Evolutionary conservation across 1,140 invertebrate species (phyloP).

Genomic region (Megalonaias nervosa): DNA sequence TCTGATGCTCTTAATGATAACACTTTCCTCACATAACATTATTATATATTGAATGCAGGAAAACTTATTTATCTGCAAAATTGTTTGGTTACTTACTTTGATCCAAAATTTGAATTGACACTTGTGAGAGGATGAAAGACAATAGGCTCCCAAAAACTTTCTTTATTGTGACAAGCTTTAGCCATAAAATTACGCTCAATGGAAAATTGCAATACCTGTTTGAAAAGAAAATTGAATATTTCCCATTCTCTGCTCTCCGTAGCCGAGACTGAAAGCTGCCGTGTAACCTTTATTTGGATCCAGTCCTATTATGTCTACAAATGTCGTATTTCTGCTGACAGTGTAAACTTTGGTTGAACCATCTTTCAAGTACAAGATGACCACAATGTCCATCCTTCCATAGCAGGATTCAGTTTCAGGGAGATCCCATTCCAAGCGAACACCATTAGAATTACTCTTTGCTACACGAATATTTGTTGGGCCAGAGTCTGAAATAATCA

Average conservation of each 20-base stretch:
- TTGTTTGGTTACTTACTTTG: no score
- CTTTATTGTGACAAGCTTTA: no score
- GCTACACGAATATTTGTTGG: slow-evolving; percentile 7
- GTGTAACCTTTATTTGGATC: slow-evolving; percentile 12
- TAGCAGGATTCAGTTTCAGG: slow-evolving; percentile 10
- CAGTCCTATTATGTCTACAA: slow-evolving; percentile 6
- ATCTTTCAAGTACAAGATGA: not conserved
- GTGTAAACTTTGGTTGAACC: not conserved
- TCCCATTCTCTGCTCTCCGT: not conserved
- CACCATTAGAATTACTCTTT: slow-evolving; percentile 1
- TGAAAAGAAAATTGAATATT: not conserved
- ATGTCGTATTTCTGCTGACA: slow-evolving; percentile 5
- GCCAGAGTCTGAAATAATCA: slow-evolving; percentile 7
- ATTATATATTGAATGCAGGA: no score
- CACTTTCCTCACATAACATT: no score
- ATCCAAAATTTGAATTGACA: no score
- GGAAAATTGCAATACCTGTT: slow-evolving; percentile 5
- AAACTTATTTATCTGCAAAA: no score
- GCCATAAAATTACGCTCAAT: no score
- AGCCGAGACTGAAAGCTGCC: not conserved
- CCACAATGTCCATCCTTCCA: not conserved
- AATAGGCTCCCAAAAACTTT: no score
- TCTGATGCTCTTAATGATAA: no score
- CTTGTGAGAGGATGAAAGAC: no score
- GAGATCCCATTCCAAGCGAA: slow-evolving; percentile 11